These are phyloP conservation scores for Amphiprion ocellaris DNA, from an alignment of 2,113 vertebrate genomes.

Conservation along the genomic window DNA sequence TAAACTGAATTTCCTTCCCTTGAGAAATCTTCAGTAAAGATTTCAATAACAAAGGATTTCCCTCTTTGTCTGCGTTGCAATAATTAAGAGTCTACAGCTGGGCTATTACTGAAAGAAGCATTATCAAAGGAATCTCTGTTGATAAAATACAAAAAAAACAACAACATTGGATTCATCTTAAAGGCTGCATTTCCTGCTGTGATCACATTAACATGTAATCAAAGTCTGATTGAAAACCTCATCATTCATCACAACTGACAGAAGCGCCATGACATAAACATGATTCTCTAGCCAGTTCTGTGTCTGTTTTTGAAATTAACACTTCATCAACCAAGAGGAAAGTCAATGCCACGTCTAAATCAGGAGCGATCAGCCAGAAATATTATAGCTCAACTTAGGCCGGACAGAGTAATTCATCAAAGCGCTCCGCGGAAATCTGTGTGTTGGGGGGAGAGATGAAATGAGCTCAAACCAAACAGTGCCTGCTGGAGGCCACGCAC, in stretches of 20 bases:
- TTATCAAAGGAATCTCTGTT: conserved; percentile 24
- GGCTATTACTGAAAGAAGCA: conserved; percentile 18
- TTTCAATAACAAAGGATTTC: conserved; percentile 48
- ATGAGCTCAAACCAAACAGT: conserved; percentile 47
- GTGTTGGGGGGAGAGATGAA: conserved; percentile 24
- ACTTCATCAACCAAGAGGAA: conserved; percentile 42
- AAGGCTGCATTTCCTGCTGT: conserved; percentile 20
- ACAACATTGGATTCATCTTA: background rate
- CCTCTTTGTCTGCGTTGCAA: conserved; percentile 35
- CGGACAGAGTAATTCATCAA: conserved; percentile 58
- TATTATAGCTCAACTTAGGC: conserved; percentile 37
- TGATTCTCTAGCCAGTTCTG: no score
- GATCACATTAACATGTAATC: conserved; percentile 46
- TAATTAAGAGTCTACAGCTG: conserved; percentile 51
- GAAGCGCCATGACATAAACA: background rate
- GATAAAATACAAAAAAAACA: background rate
- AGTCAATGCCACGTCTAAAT: conserved; percentile 47
- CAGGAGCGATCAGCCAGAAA: conserved; percentile 30
- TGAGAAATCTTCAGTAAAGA: conserved; percentile 34
- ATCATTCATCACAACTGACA: conserved; percentile 16
- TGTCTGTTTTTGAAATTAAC: conserved; percentile 35
- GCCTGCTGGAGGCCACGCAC: conserved; percentile 44
- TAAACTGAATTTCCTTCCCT: conserved; percentile 18
- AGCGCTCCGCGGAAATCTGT: conserved; percentile 34
- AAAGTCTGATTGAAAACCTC: conserved; percentile 23